phyloP scores from a whole-genome alignment of 2,888 invertebrate species.

The Micropterix aruncella region DNA sequence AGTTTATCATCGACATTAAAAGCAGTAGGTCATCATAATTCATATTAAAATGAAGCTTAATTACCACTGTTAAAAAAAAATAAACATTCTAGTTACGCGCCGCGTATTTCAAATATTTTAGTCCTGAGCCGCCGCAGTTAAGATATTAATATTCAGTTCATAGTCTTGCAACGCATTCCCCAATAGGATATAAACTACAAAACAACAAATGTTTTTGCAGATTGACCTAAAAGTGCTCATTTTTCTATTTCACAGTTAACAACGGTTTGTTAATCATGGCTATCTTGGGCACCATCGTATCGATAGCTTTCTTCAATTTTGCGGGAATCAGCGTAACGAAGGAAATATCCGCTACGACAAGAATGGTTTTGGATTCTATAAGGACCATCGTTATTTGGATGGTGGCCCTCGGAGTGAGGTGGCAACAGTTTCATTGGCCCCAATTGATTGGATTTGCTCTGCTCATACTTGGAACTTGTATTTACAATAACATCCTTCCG shows the following conservation, averaged over 20 bases:
- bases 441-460: constrained; percentile 69
- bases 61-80: too few relatives aligned
- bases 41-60: too few relatives aligned
- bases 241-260: constrained; percentile 21
- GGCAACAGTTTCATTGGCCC: constrained; percentile 69
- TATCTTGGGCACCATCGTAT: constrained; percentile 57
- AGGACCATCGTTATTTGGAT: constrained; percentile 82
- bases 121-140: too few relatives aligned
- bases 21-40: too few relatives aligned
- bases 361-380: constrained; percentile 82
- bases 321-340: constrained; percentile 87
- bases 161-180: constrained; percentile 48
- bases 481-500: constrained; percentile 57
- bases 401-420: constrained; percentile 56
- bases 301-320: constrained; percentile 89
- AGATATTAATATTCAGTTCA: too few relatives aligned
- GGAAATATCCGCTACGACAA: constrained; percentile 81
- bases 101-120: too few relatives aligned
- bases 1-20: too few relatives aligned
- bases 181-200: constrained; percentile 3
- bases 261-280: constrained; percentile 25
- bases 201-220: too few relatives aligned
- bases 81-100: too few relatives aligned
- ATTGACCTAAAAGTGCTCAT: too few relatives aligned
- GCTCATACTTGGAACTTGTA: constrained; percentile 66